These are phyloP conservation scores for Arizona elegans DNA, from an alignment of 2,113 vertebrate genomes.

Conservation along the genomic window DNA sequence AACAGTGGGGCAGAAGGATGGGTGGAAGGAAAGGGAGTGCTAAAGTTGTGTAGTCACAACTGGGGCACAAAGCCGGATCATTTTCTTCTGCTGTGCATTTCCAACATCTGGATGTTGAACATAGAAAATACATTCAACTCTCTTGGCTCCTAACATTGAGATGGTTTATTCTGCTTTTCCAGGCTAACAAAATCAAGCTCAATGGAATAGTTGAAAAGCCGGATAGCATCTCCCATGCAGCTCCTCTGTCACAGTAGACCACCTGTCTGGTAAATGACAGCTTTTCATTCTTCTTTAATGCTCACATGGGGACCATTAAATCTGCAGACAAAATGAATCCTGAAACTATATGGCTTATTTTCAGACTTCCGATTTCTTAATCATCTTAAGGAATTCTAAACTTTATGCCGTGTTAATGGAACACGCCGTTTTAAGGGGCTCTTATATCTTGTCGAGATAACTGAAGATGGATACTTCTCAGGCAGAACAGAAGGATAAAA, in stretches of 20 bases:
- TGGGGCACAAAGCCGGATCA: neutral
- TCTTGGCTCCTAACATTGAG: neutral
- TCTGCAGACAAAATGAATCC: neutral
- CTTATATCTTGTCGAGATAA: neutral
- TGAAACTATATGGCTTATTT: neutral
- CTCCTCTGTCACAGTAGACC: neutral
- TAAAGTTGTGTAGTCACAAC: neutral
- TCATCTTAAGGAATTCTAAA: neutral
- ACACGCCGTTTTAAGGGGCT: neutral
- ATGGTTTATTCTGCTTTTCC: neutral
- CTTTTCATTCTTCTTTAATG: neutral
- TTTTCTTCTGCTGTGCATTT: neutral
- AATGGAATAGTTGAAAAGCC: neutral
- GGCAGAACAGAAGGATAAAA: conserved; percentile 1
- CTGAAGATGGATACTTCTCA: neutral
- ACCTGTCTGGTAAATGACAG: neutral
- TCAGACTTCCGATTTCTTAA: neutral
- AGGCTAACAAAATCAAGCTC: neutral
- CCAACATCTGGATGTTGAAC: neutral
- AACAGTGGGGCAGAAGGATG: neutral
- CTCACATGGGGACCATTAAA: neutral
- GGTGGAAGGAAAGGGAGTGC: neutral
- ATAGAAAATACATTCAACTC: neutral
- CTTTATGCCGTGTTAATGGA: neutral
- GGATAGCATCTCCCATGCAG: neutral